phyloP scores from a whole-genome alignment of 2,888 invertebrate genomes.

The Polymixis flavicincta region DNA sequence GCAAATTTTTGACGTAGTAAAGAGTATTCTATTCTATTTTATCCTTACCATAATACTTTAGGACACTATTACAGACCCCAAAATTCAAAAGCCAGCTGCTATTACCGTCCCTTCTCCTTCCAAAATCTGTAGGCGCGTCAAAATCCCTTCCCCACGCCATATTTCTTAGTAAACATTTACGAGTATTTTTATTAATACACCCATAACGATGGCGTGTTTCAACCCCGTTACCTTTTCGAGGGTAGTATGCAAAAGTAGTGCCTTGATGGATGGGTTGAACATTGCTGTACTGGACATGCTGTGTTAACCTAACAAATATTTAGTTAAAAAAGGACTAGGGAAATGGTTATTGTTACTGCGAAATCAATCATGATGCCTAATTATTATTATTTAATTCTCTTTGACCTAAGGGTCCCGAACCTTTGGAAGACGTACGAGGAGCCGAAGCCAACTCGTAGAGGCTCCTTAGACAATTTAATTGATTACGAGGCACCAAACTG shows the following conservation, averaged over 20 bases:
- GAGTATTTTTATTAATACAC: conserved; percentile 52
- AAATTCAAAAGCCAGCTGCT: background rate
- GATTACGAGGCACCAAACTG: no score
- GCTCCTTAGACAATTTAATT: no score
- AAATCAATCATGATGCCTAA: background rate
- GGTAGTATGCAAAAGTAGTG: conserved; percentile 55
- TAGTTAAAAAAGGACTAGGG: background rate
- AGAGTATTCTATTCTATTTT: no score
- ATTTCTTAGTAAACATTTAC: conserved; percentile 44
- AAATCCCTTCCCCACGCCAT: background rate
- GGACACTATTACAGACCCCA: background rate
- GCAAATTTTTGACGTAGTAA: no score
- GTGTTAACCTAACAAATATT: background rate
- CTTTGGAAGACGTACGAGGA: no score
- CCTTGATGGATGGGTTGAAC: conserved; percentile 57
- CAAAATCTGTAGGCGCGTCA: background rate
- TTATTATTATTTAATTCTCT: background rate
- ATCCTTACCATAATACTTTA: background rate
- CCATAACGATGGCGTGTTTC: conserved; percentile 46
- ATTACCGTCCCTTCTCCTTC: background rate
- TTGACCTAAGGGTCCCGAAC: no score
- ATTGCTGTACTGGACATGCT: conserved; percentile 37
- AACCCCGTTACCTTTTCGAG: conserved; percentile 28
- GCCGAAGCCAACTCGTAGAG: no score
- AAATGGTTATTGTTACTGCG: background rate